A percentile compares a stretch with the other conserved stretches of the same genome.
phyloP scores from a whole-genome alignment of 2,797 vertebrate genomes.

The Oophaga sylvatica region DNA sequence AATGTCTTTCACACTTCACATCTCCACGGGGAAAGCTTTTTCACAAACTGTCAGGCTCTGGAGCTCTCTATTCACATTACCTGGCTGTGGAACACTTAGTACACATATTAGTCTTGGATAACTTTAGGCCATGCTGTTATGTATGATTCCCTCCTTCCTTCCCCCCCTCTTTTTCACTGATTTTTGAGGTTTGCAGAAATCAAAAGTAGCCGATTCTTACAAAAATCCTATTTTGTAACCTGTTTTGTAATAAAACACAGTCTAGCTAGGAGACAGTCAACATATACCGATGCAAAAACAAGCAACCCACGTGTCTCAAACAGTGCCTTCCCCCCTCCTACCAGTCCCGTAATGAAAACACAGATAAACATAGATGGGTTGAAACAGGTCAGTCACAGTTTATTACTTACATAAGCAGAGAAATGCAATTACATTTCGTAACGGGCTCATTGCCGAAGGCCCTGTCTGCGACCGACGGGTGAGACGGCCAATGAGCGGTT shows the following conservation, averaged over 20 bases:
- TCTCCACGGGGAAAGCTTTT: not conserved
- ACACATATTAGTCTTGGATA: not conserved
- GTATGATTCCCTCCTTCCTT: not conserved
- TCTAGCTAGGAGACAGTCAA: not conserved
- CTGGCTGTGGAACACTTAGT: slow-evolving; percentile 5
- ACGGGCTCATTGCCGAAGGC: too few species aligned
- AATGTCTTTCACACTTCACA: slow-evolving; percentile 4
- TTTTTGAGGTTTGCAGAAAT: not conserved
- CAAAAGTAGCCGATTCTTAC: not conserved
- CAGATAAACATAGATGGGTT: too few species aligned
- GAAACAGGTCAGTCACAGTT: too few species aligned
- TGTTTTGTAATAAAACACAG: not conserved
- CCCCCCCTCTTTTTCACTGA: not conserved
- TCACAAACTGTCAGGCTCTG: not conserved
- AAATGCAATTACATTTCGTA: too few species aligned
- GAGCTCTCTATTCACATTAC: not conserved
- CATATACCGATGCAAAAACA: not conserved
- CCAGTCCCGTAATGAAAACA: too few species aligned
- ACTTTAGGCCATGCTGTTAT: not conserved
- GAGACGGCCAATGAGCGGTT: too few species aligned
- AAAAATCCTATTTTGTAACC: not conserved
- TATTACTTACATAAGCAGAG: too few species aligned
- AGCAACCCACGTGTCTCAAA: not conserved
- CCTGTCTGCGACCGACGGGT: too few species aligned
- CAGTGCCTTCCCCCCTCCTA: too few species aligned